Percentiles rank a stretch among this genome's conserved stretches.
These are phyloP conservation scores for Bryconaethiops microstoma DNA, from an alignment of 2,797 vertebrate genomes.

Conservation along the genomic window DNA sequence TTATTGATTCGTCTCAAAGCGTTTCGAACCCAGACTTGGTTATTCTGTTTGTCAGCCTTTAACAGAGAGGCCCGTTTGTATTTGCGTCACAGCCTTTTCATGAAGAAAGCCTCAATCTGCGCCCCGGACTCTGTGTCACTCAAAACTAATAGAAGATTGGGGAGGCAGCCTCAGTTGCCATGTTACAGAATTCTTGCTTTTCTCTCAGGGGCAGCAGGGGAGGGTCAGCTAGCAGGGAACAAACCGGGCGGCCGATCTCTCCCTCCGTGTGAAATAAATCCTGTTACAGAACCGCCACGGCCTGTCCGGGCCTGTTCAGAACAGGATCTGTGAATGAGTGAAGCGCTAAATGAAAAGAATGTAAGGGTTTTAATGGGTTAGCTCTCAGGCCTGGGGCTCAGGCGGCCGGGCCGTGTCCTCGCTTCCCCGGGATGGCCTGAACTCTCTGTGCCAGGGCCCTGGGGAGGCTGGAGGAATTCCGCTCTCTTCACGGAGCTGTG, in stretches of 20 bases:
- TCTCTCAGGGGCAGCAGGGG: conserved; percentile 52
- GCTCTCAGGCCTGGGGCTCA: background rate
- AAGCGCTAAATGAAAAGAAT: conserved; percentile 41
- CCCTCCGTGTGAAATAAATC: conserved; percentile 61
- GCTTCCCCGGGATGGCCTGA: conserved; percentile 64
- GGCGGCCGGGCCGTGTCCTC: conserved; percentile 31
- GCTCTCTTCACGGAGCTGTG: conserved; percentile 45
- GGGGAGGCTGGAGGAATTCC: conserved; percentile 61
- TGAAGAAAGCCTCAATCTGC: conserved; percentile 30
- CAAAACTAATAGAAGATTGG: conserved; percentile 53
- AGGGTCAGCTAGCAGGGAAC: conserved; percentile 51
- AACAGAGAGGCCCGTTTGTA: conserved; percentile 61
- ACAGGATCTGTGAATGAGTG: conserved; percentile 47
- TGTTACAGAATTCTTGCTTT: conserved; percentile 51
- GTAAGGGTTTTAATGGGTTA: conserved; percentile 46
- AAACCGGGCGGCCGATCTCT: conserved; percentile 51
- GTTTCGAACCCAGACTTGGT: conserved; percentile 41
- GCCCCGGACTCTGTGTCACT: conserved; percentile 56
- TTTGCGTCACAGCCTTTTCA: conserved; percentile 62
- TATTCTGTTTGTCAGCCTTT: conserved; percentile 47
- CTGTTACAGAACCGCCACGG: conserved; percentile 51
- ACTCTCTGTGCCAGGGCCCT: conserved; percentile 66
- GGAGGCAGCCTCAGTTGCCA: conserved; percentile 45
- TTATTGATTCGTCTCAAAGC: conserved; percentile 44
- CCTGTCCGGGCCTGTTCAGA: conserved; percentile 62